phyloP scores from a whole-genome alignment of 1,140 invertebrate genomes.

The Bombus difficillimus region DNA sequence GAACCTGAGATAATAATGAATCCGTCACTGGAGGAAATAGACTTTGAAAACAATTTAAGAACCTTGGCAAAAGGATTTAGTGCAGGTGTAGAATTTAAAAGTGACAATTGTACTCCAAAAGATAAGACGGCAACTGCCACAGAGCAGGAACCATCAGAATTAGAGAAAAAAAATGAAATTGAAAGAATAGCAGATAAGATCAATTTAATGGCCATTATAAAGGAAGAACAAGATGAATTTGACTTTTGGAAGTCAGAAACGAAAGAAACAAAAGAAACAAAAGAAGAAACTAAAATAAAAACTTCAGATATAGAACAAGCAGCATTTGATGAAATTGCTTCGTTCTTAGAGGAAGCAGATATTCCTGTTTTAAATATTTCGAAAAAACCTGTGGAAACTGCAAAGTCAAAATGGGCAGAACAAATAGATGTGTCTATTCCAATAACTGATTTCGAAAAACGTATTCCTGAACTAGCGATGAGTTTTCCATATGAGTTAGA shows the following conservation, averaged over 20 bases:
- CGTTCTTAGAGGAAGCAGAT: conserved; percentile 75
- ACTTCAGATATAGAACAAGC: conserved; percentile 13
- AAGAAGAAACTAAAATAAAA: conserved; percentile 24
- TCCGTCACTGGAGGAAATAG: conserved; percentile 71
- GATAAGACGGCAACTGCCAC: not conserved
- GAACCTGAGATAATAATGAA: conserved; percentile 81
- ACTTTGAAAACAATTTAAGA: conserved; percentile 84
- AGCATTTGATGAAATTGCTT: conserved; percentile 72
- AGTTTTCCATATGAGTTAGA: conserved; percentile 97
- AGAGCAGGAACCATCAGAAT: not conserved
- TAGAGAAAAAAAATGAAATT: conserved; percentile 5
- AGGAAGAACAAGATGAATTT: conserved; percentile 69
- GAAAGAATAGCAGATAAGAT: conserved; percentile 61
- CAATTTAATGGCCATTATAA: conserved; percentile 76
- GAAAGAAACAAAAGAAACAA: conserved; percentile 46
- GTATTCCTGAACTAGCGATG: conserved; percentile 93
- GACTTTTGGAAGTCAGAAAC: conserved; percentile 51
- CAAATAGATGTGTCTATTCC: conserved; percentile 91
- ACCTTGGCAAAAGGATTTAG: conserved; percentile 86
- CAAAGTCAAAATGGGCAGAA: conserved; percentile 91
- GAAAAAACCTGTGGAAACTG: conserved; percentile 67
- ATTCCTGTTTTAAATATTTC: conserved; percentile 84
- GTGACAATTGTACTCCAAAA: conserved; percentile 81
- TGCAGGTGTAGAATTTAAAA: conserved; percentile 83
- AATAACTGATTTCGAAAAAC: conserved; percentile 91